Base-by-base conservation (phyloP, 2,888 invertebrate species). In the Acleris cristana region DNA sequence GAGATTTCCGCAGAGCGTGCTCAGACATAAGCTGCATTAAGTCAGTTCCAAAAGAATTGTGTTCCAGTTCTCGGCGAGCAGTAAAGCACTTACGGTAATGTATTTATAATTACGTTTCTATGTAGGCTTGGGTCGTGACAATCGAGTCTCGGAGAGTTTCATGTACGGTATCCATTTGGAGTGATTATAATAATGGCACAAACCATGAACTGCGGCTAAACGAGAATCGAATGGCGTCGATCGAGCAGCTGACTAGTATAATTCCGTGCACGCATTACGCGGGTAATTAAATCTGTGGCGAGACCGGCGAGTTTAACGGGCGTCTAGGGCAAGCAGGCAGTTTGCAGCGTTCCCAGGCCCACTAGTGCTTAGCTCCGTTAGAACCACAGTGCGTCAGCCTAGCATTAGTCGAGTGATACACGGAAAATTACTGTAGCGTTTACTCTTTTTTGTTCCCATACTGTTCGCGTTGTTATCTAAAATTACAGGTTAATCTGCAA, bases 71-170 rank as follows among this genome's bases (percentile, higher is more conserved):
- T 79, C 76, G 76, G 76, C 75, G 76, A 76, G 81, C 83, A 83
- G 86, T 86, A 84, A 81, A 81, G 82, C 85, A 89, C 87, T 86
- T 83, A 82, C 81, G 77, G 81, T 92, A 90, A 92, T 91, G 90
- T 82, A 80, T 90, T 91, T 90, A 91, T 91, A 91, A 91, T 90
- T 89, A 88, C 86, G 82, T 82, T 81, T 80, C 74, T 79, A 84
- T 86, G 82, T 83, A 82, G 82, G 83, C 83, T 84, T 81, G 72
- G 82, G 79, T 86, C 84, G 86, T 87, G 86, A 86, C 85, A 82
- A 79, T 76, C 70, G 75, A 45, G 26, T 26, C 58, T 63, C 26
- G 69, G 52, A 74, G 75, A 77, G 75, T 75, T 74, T 73, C 76
- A 78, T 77, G 76, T 76, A 76, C 52, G 60, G 40, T 74, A 75